Conservation (phyloP, 1,140 invertebrate genomes). For the Tachypleus tridentatus region DNA sequence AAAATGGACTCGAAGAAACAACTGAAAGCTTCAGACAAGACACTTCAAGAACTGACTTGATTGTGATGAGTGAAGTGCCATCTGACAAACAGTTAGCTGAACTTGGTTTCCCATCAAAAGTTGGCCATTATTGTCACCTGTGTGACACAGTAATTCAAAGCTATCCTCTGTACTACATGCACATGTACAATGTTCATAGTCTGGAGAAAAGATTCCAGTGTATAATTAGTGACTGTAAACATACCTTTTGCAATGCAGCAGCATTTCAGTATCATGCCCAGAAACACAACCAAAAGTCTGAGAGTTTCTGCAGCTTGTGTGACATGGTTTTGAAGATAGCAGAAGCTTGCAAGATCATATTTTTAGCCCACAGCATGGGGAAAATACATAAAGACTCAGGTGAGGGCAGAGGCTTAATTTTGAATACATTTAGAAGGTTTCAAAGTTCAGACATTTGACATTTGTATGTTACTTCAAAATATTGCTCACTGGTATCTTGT, state of each 20-base stretch:
- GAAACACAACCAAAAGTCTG: conserved; percentile 22
- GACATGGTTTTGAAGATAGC: conserved; percentile 23
- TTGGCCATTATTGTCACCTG: conserved; percentile 27
- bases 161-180: conserved; percentile 27
- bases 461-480: no score
- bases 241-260: conserved; percentile 20
- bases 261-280: conserved; percentile 21
- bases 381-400: conserved; percentile 26
- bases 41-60: no score
- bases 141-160: conserved; percentile 28
- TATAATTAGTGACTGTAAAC: conserved; percentile 23
- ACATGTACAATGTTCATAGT: conserved; percentile 28
- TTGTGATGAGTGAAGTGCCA: conserved; percentile 11
- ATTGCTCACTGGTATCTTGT: no score
- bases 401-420: background rate
- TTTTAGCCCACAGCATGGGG: conserved; percentile 25
- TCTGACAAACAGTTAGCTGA: conserved; percentile 20
- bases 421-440: no score
- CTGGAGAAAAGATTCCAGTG: conserved; percentile 27
- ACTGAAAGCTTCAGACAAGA: no score
- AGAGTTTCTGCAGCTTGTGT: conserved; percentile 23
- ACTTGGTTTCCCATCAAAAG: conserved; percentile 25
- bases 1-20: no score
- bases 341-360: conserved; percentile 26
- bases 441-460: no score